A percentile compares a stretch with the other conserved stretches of the same genome.
Conservation (phyloP, 1,140 invertebrate species). For the Dinoponera quadriceps region DNA sequence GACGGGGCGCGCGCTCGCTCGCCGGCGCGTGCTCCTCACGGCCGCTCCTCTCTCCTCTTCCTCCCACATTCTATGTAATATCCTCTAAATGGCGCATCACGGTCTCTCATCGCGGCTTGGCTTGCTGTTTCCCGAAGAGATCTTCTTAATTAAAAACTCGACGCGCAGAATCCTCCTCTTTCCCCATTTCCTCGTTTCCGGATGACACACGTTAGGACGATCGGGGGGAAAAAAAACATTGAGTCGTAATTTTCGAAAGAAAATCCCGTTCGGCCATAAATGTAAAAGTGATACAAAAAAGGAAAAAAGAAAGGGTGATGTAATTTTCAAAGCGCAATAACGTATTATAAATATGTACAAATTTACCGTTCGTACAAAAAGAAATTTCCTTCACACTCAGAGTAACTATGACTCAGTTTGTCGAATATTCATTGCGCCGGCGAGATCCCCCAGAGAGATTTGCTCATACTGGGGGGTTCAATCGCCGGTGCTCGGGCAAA, state of each 20-base stretch:
- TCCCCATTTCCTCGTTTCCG: not conserved
- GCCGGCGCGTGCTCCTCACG: no score
- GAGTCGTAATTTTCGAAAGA: not conserved
- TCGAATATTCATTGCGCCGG: conserved; percentile 64
- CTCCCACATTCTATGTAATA: not conserved
- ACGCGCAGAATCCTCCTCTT: not conserved
- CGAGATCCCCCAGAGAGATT: conserved; percentile 55
- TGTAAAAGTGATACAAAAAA: not conserved
- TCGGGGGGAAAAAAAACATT: not conserved
- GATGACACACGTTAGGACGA: no score
- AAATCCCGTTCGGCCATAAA: not conserved
- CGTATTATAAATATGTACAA: not conserved
- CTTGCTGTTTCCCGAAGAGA: not conserved
- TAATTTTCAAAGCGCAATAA: no score
- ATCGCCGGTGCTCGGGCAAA: conserved; percentile 73
- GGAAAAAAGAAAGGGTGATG: no score
- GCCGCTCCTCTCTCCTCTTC: not conserved
- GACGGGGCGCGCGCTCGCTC: not conserved
- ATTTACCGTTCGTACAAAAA: not conserved
- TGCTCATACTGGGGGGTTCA: conserved; percentile 61
- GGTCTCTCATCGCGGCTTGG: not conserved
- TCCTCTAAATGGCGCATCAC: not conserved
- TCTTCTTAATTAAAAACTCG: not conserved
- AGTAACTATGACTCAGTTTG: conserved; percentile 82
- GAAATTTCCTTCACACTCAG: conserved; percentile 78